Base-by-base conservation (phyloP, 2,797 vertebrate species). In the Labeo calbasu region DNA sequence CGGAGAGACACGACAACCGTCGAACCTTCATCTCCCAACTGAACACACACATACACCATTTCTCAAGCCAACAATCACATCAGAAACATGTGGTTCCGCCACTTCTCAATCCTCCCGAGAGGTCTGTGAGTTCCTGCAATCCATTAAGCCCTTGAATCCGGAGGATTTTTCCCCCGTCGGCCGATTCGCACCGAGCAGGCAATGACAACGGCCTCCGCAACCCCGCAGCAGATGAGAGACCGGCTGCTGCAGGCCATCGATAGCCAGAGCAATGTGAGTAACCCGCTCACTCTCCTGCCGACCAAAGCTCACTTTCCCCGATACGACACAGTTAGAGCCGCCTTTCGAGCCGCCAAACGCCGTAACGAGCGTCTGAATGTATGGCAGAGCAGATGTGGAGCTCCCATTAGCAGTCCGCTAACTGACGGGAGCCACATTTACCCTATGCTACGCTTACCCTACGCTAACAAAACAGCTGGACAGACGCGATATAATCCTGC, bases 171-270 rank as follows among this genome's bases (percentile, higher is more conserved):
- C 94, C 95, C 94, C 94, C 94, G 93, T 93, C 94, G 92, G 93
- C 94, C 94, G 95, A 94, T 95, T 94, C 94, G 92, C 91, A 94
- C 93, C 94, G 91, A 95, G 94, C 96, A 95, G 97, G 97, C 97
- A 96, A 98, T 99, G 98, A 98, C 97, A 97, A 96, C 97, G 96
- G 97, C 96, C 96, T 95, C 96, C 92, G 96, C 96, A 94, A 97
- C 97, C 94, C 97, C 98, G 97, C 97, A 97, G 98, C 97, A 98
- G 96, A 97, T 99, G 95, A 98, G 95, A 96, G 98, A 98, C 96
- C 96, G 97, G 96, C 98, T 99, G 97, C 96, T 98, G 96, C 96
- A 97, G 97, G 97, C 97, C 97, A 95, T 98, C 96, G 97, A 98
- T 95, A 94, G 95, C 94, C 96, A 97, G 88, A 98, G 97, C 96